A percentile compares a stretch with the other conserved stretches of the same genome.
Conservation (phyloP, 2,113 vertebrate genomes). For the Hemiscyllium ocellatum region DNA sequence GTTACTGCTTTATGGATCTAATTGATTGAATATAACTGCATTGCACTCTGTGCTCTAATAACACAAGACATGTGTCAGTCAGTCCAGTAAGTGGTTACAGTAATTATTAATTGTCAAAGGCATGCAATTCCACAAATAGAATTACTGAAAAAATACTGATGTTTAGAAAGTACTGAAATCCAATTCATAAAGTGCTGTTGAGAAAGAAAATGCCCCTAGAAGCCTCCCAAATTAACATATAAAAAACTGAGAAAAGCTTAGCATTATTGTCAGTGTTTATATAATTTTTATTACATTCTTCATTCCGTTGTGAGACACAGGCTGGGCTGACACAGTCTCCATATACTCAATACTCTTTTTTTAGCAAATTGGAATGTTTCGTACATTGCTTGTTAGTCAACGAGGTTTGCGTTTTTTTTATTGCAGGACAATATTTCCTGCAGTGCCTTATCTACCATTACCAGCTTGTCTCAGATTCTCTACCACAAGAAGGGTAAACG, state of each 20-base stretch:
- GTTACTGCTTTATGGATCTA: not conserved
- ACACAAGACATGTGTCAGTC: not conserved
- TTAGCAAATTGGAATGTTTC: not conserved
- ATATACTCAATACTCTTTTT: not conserved
- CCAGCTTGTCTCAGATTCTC: not conserved
- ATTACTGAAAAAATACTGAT: not conserved
- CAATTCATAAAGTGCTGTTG: not conserved
- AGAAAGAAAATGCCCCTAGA: not conserved
- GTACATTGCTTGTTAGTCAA: not conserved
- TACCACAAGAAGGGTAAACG: not conserved
- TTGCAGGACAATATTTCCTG: not conserved
- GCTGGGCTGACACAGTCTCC: not conserved
- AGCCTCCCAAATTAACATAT: not conserved
- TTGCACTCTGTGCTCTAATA: not conserved
- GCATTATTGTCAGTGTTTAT: not conserved
- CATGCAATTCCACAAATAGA: not conserved
- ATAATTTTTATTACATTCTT: not conserved
- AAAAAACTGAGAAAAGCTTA: not conserved
- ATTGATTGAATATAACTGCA: not conserved
- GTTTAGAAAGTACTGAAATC: not conserved
- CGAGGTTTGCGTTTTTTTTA: not conserved
- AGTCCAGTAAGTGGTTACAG: not conserved
- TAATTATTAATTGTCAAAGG: not conserved
- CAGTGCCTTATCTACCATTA: not conserved
- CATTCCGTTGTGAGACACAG: not conserved